Evolutionary conservation across 2,113 vertebrate species (phyloP).

Genomic region (Bombycilla garrulus): DNA sequence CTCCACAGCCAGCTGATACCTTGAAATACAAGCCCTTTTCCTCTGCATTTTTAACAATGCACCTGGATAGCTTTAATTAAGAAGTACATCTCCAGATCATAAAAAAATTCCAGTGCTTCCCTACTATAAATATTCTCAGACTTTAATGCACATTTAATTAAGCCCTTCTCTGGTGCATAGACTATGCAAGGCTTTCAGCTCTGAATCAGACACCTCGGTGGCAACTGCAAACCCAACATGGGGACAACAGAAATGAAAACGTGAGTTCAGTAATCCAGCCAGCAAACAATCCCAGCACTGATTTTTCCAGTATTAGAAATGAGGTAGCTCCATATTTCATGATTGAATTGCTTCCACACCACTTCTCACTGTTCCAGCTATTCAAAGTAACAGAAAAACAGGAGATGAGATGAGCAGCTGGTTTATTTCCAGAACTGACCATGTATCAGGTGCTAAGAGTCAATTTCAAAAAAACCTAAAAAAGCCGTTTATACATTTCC

Average conservation of each 20-base stretch:
- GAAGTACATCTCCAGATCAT: conserved; percentile 2
- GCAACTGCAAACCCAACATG: neutral
- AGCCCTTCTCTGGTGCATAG: neutral
- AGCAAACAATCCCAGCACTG: neutral
- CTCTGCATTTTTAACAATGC: conserved; percentile 2
- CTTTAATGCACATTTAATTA: conserved; percentile 66
- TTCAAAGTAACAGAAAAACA: neutral
- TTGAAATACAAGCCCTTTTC: neutral
- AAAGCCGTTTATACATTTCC: neutral
- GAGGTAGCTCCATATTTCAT: neutral
- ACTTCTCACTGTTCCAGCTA: neutral
- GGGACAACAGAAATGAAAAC: neutral
- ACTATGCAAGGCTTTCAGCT: neutral
- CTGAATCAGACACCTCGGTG: neutral
- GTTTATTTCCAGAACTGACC: neutral
- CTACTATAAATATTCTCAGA: conserved; percentile 52
- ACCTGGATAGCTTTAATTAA: conserved; percentile 66
- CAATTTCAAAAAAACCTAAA: neutral
- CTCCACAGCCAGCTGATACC: neutral
- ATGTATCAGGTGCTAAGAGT: neutral
- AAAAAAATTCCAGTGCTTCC: conserved; percentile 35
- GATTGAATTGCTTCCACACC: neutral
- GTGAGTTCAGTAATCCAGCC: neutral
- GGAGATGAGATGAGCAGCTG: neutral
- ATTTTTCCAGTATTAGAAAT: neutral